Base-by-base conservation (phyloP, 1,140 invertebrate genomes). In the Hyposmocoma kahamanoa region DNA sequence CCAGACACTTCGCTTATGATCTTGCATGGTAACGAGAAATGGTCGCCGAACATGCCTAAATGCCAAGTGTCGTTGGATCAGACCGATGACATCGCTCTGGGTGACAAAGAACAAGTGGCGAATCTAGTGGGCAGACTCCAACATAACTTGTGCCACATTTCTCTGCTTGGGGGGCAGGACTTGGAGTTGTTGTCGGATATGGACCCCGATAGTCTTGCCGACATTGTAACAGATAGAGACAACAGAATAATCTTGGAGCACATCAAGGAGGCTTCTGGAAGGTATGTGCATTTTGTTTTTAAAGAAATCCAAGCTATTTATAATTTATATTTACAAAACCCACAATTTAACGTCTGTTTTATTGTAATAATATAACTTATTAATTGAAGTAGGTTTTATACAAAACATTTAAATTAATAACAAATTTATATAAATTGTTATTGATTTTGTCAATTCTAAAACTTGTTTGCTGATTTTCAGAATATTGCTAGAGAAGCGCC, bases 1-100 rank as follows among this genome's bases (percentile, higher is more conserved):
- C 91, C 90, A 50, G 93, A 96, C 63, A 95, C 94, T 5, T 91
- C 90, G 66, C 86, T 96, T 54, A 95, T 96, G 91, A 88, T 95
- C 5, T 87, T 96, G 18, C 89, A 90, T 42, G 90, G 90, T 13
- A 89, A 90, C 53, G 91, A 95, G 74, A 92, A 92, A 63, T 95
- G 94, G 94, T 83, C 89, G 32, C 83, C 82, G 3, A 84, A 86
- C 56, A 79, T 84, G 71, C 86, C 86, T 2, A 84, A 78, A 51
- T 86, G 83, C 50, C 89, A 91, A 42, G 89, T 89, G 22, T 90
- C 90, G 1, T 84, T 90, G 2, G 92, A 93, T 60, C 90, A 93
- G 63, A 89, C 91, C 2, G 92, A 94, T 70, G 89, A 92, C 72
- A 82, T 85, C 5, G 67, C 78, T 15, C 83, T 85, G 48, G 88